phyloP scores from a whole-genome alignment of 2,113 vertebrate genomes.

The Abramis brama region DNA sequence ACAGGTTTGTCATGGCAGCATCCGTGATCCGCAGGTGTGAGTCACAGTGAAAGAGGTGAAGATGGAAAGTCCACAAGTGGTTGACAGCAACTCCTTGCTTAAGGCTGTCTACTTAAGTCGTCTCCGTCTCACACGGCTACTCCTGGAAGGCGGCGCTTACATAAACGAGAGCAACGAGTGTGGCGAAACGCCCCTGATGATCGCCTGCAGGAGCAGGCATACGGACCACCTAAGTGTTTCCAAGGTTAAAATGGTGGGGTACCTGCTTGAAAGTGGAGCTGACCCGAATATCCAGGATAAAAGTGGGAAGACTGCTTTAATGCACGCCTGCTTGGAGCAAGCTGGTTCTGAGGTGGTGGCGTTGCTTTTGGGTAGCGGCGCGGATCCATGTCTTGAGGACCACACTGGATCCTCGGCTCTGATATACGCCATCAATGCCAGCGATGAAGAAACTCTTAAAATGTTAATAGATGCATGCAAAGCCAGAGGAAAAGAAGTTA shows the following conservation, averaged over 20 bases:
- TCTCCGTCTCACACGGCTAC: conserved; percentile 86
- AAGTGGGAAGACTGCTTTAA: conserved; percentile 86
- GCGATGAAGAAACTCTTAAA: conserved; percentile 82
- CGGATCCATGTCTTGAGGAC: conserved; percentile 88
- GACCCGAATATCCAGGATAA: conserved; percentile 96
- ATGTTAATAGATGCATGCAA: conserved; percentile 87
- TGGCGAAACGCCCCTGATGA: conserved; percentile 90
- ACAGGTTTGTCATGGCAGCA: conserved; percentile 27
- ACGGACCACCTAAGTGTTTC: conserved; percentile 83
- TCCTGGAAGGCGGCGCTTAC: conserved; percentile 90
- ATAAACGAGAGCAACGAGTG: conserved; percentile 90
- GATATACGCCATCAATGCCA: conserved; percentile 83
- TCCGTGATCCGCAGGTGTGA: background rate
- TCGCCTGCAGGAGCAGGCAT: conserved; percentile 86
- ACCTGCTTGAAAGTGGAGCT: conserved; percentile 89
- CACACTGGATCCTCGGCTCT: conserved; percentile 82
- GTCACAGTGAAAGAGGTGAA: conserved; percentile 21
- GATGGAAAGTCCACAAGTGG: conserved; percentile 67
- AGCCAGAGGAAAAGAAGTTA: conserved; percentile 89
- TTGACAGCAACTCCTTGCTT: conserved; percentile 84
- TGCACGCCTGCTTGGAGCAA: conserved; percentile 87
- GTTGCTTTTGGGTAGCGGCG: conserved; percentile 80
- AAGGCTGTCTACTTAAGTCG: conserved; percentile 88
- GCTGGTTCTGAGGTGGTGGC: conserved; percentile 84
- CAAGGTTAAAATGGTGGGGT: conserved; percentile 87